These are phyloP conservation scores for Drosophila nr. perissopoda DNA, from an alignment of 2,888 invertebrate genomes.

Conservation along the genomic window DNA sequence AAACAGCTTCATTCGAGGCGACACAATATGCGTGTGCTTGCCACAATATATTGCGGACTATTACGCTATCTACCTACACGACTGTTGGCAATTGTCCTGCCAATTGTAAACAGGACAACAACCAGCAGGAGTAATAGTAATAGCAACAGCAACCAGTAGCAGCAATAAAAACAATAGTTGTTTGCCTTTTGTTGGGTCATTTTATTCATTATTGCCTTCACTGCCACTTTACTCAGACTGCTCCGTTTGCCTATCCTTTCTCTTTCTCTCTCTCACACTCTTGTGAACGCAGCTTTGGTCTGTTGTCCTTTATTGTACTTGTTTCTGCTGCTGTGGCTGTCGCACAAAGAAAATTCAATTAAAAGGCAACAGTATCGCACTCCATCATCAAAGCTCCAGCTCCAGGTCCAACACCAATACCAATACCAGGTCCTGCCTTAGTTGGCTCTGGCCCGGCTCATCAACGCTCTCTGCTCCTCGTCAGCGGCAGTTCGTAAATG, in stretches of 20 bases:
- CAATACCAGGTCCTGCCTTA: constrained; percentile 6
- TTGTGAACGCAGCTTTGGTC: constrained; percentile 34
- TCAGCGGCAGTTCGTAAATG: constrained; percentile 40
- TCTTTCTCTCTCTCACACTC: background rate
- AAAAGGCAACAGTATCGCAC: constrained; percentile 83
- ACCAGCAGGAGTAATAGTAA: constrained; percentile 10
- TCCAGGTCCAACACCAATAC: constrained; percentile 3
- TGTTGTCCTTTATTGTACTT: constrained; percentile 64
- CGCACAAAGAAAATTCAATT: constrained; percentile 83
- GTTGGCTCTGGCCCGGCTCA: constrained; percentile 51
- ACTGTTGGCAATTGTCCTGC: constrained; percentile 5
- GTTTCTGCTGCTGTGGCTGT: constrained; percentile 45
- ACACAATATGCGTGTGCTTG: constrained; percentile 74
- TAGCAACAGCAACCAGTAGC: constrained; percentile 41
- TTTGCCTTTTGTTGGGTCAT: constrained; percentile 72
- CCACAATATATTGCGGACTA: constrained; percentile 34
- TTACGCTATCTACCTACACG: constrained; percentile 20
- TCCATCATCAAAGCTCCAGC: constrained; percentile 75
- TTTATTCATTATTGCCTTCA: constrained; percentile 79
- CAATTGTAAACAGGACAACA: constrained; percentile 26
- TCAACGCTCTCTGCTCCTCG: constrained; percentile 46
- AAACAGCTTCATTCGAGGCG: constrained; percentile 61
- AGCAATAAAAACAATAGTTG: constrained; percentile 73
- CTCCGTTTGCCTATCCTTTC: background rate
- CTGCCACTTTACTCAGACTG: constrained; percentile 58